Conservation (phyloP, 2,113 vertebrate species). For the Melozone crissalis region DNA sequence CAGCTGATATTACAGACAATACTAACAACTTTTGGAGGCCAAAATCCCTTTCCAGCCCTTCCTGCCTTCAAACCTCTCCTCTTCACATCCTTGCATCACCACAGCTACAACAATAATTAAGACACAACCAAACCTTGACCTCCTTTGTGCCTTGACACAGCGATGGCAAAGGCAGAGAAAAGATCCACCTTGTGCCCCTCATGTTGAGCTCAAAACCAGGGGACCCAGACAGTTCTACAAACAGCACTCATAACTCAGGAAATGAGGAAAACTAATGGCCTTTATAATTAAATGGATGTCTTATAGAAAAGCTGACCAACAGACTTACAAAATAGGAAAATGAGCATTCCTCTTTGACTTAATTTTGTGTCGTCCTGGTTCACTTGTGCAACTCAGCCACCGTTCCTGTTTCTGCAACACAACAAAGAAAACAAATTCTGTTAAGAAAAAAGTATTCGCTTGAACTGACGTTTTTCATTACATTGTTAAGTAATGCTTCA, state of each 20-base stretch:
- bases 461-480: background rate
- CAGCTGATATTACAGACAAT: rapidly evolving
- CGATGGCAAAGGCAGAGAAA: background rate
- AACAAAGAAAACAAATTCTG: background rate
- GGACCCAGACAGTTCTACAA: background rate
- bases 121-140: background rate
- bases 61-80: background rate
- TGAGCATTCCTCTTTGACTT: background rate
- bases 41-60: background rate
- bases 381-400: background rate
- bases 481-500: background rate
- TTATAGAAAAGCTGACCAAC: rapidly evolving
- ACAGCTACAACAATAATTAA: background rate
- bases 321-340: background rate
- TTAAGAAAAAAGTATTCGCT: background rate
- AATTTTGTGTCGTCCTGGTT: background rate
- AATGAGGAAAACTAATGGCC: background rate
- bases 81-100: background rate
- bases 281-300: background rate
- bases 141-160: background rate
- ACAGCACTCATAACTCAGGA: background rate
- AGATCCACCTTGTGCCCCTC: background rate
- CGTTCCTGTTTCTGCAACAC: slow-evolving; percentile 34
- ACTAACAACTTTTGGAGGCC: background rate
- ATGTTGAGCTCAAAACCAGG: background rate